Evolutionary conservation across 2,113 vertebrate species (phyloP).

Genomic region (Okapia johnstoni): DNA sequence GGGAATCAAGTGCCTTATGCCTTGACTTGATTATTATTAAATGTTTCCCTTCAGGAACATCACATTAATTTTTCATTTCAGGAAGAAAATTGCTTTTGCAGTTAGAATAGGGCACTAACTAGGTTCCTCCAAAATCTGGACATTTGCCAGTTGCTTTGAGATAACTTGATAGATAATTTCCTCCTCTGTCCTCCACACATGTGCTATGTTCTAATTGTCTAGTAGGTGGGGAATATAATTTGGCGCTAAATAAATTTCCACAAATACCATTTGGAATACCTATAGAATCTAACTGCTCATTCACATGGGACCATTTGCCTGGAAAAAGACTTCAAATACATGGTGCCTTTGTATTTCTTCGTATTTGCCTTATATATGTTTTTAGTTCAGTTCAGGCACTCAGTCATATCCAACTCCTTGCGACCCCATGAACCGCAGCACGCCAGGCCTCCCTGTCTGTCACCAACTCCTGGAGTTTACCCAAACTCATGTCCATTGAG

Average conservation of each 20-base stretch:
- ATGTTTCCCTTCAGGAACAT: constrained; percentile 68
- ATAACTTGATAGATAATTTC: constrained; percentile 41
- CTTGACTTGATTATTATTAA: constrained; percentile 60
- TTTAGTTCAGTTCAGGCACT: not conserved
- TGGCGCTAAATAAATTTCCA: constrained; percentile 41
- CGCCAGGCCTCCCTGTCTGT: not conserved
- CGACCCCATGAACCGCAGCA: not conserved
- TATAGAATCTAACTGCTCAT: not conserved
- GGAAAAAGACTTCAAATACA: constrained; percentile 1
- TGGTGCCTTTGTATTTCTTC: not conserved
- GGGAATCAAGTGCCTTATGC: constrained; percentile 37
- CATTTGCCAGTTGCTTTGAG: constrained; percentile 47
- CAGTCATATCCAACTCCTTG: not conserved
- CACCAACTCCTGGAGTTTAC: not conserved
- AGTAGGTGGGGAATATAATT: constrained; percentile 41
- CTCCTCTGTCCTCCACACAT: not conserved
- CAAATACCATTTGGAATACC: constrained; percentile 1
- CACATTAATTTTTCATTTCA: constrained; percentile 70
- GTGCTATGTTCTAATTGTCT: constrained; percentile 17
- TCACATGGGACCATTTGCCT: not conserved
- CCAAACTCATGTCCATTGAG: not conserved
- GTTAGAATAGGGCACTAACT: constrained; percentile 43
- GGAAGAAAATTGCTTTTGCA: constrained; percentile 70
- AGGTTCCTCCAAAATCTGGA: constrained; percentile 23
- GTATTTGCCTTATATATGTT: not conserved